Conservation (phyloP, 1,140 invertebrate genomes). For the Idris sp. region DNA sequence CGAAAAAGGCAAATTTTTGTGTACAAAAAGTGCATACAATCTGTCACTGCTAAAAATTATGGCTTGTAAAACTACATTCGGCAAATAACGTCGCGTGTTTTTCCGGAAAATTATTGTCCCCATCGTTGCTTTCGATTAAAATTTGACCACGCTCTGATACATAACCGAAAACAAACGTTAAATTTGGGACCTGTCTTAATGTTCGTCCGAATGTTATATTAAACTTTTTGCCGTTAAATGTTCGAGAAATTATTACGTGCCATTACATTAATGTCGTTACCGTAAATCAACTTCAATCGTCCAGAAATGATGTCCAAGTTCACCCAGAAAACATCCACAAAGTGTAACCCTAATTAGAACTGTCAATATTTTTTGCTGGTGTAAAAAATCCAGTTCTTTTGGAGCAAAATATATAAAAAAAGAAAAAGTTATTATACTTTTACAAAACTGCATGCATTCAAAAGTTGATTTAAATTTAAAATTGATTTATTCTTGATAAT, state of each 20-base stretch:
- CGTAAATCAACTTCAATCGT: conserved; percentile 26
- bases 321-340: too few species aligned
- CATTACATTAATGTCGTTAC: conserved; percentile 31
- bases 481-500: too few species aligned
- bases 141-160: conserved; percentile 30
- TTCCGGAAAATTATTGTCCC: conserved; percentile 19
- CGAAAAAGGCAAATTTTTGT: too few species aligned
- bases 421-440: too few species aligned
- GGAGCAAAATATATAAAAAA: too few species aligned
- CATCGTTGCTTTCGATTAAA: conserved; percentile 8
- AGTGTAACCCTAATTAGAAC: too few species aligned
- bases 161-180: conserved; percentile 26
- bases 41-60: conserved; percentile 17
- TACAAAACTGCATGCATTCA: too few species aligned
- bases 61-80: conserved; percentile 18
- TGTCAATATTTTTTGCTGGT: too few species aligned
- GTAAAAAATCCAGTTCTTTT: too few species aligned
- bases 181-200: conserved; percentile 30
- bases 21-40: conserved; percentile 7
- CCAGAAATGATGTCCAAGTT: not conserved
- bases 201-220: conserved; percentile 17
- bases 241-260: conserved; percentile 29
- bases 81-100: conserved; percentile 17
- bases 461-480: too few species aligned
- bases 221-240: conserved; percentile 18